Evolutionary conservation across 2,888 invertebrate genomes (phyloP).

Genomic region (Stenodera caucasica): DNA sequence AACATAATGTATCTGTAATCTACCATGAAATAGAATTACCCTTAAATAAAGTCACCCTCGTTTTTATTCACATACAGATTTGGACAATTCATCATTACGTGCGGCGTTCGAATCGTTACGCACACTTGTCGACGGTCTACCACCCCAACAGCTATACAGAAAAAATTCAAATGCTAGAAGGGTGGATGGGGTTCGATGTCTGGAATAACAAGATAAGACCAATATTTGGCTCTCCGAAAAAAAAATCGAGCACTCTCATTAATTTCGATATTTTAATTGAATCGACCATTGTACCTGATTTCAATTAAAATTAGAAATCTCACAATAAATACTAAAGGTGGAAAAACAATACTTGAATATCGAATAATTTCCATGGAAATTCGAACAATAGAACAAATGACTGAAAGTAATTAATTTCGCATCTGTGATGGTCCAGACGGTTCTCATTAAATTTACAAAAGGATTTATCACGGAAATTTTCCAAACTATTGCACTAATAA

Average conservation of each 20-base stretch:
- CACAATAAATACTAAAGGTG: neutral
- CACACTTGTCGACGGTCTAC: slow-evolving; percentile 10
- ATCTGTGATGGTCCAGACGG: neutral
- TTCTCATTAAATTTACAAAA: neutral
- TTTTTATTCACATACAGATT: neutral
- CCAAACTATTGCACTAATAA: neutral
- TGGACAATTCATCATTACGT: slow-evolving; percentile 10
- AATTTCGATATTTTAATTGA: neutral
- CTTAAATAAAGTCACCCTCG: neutral
- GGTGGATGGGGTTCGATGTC: neutral
- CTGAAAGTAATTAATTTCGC: neutral
- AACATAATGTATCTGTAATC: slow-evolving; percentile 1
- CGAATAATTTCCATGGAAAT: neutral
- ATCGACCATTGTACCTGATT: neutral
- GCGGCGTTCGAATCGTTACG: slow-evolving; percentile 3
- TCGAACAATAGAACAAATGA: slow-evolving; percentile 2
- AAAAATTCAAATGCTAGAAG: neutral
- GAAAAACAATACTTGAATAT: neutral
- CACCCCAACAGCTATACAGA: neutral
- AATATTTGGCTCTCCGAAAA: neutral
- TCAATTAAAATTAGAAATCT: neutral
- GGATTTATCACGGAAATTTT: neutral
- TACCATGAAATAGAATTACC: slow-evolving; percentile 4
- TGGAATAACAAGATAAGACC: neutral
- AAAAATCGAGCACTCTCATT: neutral